These are phyloP conservation scores for Orchestia grillus DNA, from an alignment of 1,140 invertebrate genomes.

Conservation along the genomic window DNA sequence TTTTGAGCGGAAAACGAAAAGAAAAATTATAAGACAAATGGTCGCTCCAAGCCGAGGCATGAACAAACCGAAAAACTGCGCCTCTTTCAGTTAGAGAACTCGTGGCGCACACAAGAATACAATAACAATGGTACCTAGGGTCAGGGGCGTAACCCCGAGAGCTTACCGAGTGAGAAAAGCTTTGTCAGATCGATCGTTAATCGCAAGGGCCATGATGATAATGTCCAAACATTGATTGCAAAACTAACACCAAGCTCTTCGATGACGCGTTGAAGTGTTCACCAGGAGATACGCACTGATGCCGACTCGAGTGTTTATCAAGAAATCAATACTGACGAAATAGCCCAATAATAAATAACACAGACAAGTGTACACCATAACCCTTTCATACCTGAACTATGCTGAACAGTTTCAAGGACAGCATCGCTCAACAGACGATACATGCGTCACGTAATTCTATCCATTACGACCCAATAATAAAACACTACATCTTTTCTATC, in stretches of 20 bases:
- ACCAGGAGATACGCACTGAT: background rate
- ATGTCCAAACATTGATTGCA: background rate
- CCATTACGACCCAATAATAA: background rate
- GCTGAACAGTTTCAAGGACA: background rate
- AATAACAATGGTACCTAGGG: background rate
- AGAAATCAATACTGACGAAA: background rate
- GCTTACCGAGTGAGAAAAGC: background rate
- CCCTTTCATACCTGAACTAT: background rate
- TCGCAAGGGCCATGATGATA: background rate
- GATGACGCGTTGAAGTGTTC: background rate
- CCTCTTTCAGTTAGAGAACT: background rate
- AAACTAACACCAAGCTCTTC: background rate
- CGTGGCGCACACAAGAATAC: background rate
- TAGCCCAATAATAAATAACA: background rate
- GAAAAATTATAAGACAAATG: constrained; percentile 49
- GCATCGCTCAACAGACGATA: background rate
- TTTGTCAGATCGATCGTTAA: background rate
- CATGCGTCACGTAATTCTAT: background rate
- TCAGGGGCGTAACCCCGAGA: background rate
- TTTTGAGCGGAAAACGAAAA: constrained; percentile 41
- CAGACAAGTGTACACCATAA: background rate
- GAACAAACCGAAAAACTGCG: background rate
- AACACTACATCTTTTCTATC: too few relatives aligned
- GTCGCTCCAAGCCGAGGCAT: background rate
- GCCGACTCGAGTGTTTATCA: background rate